These are phyloP conservation scores for Galagoides demidoff DNA, from an alignment of 2,797 vertebrate genomes.

Conservation along the genomic window DNA sequence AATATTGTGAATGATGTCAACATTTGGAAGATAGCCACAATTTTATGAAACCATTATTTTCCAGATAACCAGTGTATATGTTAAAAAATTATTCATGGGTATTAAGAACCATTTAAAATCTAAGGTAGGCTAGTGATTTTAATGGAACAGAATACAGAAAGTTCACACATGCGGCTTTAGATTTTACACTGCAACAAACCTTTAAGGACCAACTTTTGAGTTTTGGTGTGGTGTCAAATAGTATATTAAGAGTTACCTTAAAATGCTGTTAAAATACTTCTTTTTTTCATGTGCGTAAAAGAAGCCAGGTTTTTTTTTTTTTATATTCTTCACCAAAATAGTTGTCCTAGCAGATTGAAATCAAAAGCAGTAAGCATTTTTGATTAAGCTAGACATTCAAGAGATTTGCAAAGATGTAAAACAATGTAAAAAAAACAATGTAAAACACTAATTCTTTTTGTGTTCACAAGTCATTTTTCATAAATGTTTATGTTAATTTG, in stretches of 20 bases:
- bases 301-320: constrained; percentile 22
- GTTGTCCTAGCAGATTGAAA: background rate
- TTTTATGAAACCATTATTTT: constrained; percentile 32
- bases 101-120: background rate
- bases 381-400: constrained; percentile 27
- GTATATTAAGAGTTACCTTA: background rate
- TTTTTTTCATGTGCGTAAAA: background rate
- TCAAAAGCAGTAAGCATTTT: constrained; percentile 20
- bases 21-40: background rate
- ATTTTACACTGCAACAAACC: background rate
- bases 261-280: background rate
- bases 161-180: background rate
- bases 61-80: background rate
- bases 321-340: constrained; percentile 36
- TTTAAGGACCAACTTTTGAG: constrained; percentile 37
- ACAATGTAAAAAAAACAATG: background rate
- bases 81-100: background rate
- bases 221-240: constrained; percentile 37
- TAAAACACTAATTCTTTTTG: constrained; percentile 6
- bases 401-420: constrained; percentile 44
- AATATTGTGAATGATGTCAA: constrained; percentile 16
- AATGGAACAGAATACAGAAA: constrained; percentile 18
- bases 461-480: constrained; percentile 46
- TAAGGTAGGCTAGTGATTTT: background rate
- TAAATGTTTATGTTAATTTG: constrained; percentile 34